These are phyloP conservation scores for Chaetorhynchus papuensis DNA, from an alignment of 2,113 vertebrate species.

Conservation along the genomic window DNA sequence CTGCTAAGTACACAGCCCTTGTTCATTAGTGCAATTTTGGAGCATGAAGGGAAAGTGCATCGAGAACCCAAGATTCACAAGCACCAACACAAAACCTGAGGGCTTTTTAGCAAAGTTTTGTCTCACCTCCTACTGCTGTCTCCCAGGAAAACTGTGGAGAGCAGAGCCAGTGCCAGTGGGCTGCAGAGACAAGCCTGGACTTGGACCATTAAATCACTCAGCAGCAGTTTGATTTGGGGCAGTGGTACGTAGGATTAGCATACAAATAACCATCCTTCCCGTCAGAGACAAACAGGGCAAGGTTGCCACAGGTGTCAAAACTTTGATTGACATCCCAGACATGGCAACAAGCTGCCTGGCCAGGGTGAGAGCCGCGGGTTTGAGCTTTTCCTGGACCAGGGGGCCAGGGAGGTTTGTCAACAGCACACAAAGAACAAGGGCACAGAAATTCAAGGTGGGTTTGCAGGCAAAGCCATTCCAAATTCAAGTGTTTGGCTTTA, in stretches of 20 bases:
- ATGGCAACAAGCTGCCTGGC: neutral
- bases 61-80: neutral
- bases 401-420: neutral
- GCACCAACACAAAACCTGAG: neutral
- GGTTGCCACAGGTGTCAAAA: neutral
- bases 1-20: neutral
- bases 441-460: neutral
- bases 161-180: neutral
- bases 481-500: neutral
- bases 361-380: neutral
- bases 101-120: neutral
- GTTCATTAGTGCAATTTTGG: neutral
- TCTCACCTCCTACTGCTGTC: neutral
- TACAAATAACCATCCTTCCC: neutral
- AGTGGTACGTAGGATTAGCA: neutral
- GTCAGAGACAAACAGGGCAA: neutral
- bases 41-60: neutral
- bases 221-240: neutral
- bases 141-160: neutral
- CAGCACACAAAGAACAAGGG: neutral
- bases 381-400: neutral
- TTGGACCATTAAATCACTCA: neutral
- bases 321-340: neutral
- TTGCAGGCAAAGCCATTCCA: neutral
- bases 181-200: neutral